Percentiles rank a stretch among this genome's conserved stretches.
Conservation (phyloP, 1,140 invertebrate species). For the Melanaphis sacchari region DNA sequence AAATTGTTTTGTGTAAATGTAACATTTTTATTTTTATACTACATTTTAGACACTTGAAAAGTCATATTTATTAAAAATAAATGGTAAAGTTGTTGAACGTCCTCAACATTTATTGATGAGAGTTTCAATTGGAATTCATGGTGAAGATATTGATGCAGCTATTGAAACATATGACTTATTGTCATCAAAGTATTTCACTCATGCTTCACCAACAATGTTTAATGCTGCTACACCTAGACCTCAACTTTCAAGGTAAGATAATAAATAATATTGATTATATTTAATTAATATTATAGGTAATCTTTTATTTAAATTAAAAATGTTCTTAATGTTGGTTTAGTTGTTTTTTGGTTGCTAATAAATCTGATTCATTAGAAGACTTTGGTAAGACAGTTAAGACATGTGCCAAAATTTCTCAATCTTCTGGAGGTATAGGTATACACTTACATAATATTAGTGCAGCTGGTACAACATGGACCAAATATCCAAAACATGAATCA, state of each 20-base stretch:
- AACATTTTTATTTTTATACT: conserved; percentile 10
- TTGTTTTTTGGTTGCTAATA: conserved; percentile 96
- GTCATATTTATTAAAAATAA: conserved; percentile 93
- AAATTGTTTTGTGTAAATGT: neutral
- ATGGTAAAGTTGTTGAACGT: conserved; percentile 92
- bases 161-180: conserved; percentile 97
- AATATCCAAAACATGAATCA: conserved; percentile 66
- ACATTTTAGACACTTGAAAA: conserved; percentile 82
- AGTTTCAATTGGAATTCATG: conserved; percentile 95
- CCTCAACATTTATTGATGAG: conserved; percentile 99
- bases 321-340: conserved; percentile 64
- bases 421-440: conserved; percentile 95
- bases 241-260: conserved; percentile 81
- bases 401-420: conserved; percentile 96
- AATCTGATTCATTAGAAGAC: conserved; percentile 97
- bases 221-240: conserved; percentile 91
- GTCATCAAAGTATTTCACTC: conserved; percentile 96
- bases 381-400: conserved; percentile 95
- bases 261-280: neutral
- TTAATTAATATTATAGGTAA: neutral
- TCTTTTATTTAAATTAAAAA: conserved; percentile 23
- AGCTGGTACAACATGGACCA: conserved; percentile 90
- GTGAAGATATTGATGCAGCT: conserved; percentile 88
- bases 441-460: conserved; percentile 96
- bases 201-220: conserved; percentile 97